Evolutionary conservation across 2,113 vertebrate genomes (phyloP).

Genomic region (Pionites leucogaster): DNA sequence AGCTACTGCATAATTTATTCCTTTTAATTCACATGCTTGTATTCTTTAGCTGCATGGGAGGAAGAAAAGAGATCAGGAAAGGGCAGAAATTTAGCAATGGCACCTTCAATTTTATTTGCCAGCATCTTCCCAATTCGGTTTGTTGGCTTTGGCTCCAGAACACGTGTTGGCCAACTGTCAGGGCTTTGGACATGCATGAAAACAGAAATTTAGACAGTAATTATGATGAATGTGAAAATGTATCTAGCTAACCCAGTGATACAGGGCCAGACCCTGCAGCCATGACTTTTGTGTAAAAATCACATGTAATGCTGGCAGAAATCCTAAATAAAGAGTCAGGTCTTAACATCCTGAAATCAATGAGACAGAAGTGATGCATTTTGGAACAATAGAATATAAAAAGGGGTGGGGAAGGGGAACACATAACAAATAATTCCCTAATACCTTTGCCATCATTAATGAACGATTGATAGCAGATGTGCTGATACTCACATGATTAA

Average conservation of each 20-base stretch:
- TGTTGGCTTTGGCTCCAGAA: background rate
- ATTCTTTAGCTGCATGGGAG: background rate
- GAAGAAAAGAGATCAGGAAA: background rate
- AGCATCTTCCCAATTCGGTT: background rate
- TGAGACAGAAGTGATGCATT: background rate
- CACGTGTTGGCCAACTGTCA: background rate
- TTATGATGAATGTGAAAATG: background rate
- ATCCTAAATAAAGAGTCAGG: background rate
- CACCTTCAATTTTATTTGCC: background rate
- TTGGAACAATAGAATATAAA: background rate
- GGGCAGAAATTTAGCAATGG: background rate
- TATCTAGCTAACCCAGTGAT: background rate
- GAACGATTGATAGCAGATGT: background rate
- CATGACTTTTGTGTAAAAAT: background rate
- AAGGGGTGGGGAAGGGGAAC: background rate
- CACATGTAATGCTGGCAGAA: background rate
- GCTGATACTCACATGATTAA: background rate
- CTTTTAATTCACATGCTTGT: background rate
- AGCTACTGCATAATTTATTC: background rate
- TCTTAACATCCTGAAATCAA: background rate
- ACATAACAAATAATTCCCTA: background rate
- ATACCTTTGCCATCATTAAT: background rate
- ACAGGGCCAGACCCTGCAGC: background rate
- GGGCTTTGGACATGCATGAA: background rate
- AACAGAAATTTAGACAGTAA: background rate